Base-by-base conservation (phyloP, 2,888 invertebrate genomes). In the Philopedon plagiatum region DNA sequence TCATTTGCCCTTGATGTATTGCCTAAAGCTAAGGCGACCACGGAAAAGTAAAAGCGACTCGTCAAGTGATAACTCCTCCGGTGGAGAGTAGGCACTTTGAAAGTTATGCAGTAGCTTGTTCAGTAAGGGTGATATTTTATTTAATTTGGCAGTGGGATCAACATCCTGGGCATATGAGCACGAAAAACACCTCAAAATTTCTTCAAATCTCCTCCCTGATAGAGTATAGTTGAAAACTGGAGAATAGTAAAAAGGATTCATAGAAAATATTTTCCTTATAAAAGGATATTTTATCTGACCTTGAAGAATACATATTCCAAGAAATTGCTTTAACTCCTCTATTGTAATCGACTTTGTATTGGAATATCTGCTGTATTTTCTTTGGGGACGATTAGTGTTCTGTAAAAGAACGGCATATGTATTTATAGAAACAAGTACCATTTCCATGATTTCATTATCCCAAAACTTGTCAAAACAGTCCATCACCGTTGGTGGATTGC, bases 21-120 rank as follows among this genome's bases (percentile, higher is more conserved):
- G n/a, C n/a, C n/a, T n/a, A n/a, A n/a, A n/a, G n/a, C n/a, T 26
- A 23, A 77, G 75, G 32, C 76, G 63, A 49, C 76, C 76, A 23
- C 74, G 73, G 49, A 71, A 74, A 23, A 68, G 65, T 15, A 74
- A 18, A 18, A 74, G 72, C 26, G 77, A n/a, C n/a, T n/a, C n/a
- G n/a, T n/a, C n/a, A n/a, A n/a, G n/a, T n/a, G n/a, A n/a, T n/a
- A n/a, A n/a, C 37, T 71, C 73, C 62, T 71, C 58, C 19, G 9
- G 5, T 21, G 64, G 64, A 8, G 9, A 11, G 51, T 51, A 51
- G 11, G 54, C 49, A 23, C 9, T 19, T 34, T 15, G 13, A 32
- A 63, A 63, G 5, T 51, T 54, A 41, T 23, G 15, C 2, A 61
- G 8, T 9, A 41, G 29, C 26, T 15, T 23, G 13, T 61, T 19